Percentiles rank a stretch among this genome's conserved stretches.
Evolutionary conservation across 1,140 invertebrate genomes (phyloP).

Genomic region (Bombus confusus): DNA sequence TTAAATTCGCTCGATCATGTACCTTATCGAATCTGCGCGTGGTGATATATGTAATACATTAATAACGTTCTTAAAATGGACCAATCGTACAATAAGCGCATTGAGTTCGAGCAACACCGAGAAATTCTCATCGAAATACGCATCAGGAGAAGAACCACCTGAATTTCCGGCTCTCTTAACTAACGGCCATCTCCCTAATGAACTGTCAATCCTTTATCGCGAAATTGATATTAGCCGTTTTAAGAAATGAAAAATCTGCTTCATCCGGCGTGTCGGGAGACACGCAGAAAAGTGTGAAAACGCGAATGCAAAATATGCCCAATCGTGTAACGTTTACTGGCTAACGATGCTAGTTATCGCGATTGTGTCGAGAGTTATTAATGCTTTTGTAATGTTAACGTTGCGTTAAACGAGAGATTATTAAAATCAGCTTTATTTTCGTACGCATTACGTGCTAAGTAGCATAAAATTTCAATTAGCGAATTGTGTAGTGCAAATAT

Average conservation of each 20-base stretch:
- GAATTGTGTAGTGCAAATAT: too few relatives aligned
- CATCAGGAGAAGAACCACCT: not conserved
- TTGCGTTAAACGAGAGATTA: not conserved
- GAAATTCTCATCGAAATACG: not conserved
- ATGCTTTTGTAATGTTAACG: not conserved
- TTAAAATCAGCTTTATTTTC: not conserved
- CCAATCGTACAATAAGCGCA: not conserved
- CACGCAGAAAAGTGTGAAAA: not conserved
- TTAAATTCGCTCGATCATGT: not conserved
- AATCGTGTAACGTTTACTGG: not conserved
- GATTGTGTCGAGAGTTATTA: not conserved
- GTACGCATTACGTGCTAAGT: not conserved
- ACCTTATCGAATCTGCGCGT: not conserved
- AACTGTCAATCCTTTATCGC: not conserved
- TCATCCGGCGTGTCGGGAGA: not conserved
- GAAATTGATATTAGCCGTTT: not conserved
- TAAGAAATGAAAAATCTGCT: not conserved
- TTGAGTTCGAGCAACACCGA: not conserved
- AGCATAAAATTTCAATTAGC: constrained; percentile 4
- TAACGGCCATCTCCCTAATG: not conserved
- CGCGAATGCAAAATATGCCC: not conserved
- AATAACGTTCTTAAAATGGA: not conserved
- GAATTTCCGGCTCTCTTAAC: not conserved
- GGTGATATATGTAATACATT: not conserved
- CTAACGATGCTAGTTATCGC: not conserved